phyloP scores from a whole-genome alignment of 2,888 invertebrate genomes.

The Drosophila paranaensis region DNA sequence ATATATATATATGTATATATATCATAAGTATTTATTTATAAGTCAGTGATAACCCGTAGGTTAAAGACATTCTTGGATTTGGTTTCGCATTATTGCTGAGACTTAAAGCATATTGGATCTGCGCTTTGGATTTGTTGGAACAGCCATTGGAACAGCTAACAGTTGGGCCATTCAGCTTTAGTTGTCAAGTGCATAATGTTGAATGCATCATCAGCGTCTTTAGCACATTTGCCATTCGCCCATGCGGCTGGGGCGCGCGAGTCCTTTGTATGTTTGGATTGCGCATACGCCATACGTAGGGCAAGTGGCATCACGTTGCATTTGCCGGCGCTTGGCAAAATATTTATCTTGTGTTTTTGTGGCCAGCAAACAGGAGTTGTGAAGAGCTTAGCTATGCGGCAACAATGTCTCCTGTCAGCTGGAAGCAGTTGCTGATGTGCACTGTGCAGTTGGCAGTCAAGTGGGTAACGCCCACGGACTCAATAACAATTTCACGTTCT shows the following conservation, averaged over 20 bases:
- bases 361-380: constrained; percentile 38
- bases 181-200: constrained; percentile 29
- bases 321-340: constrained; percentile 38
- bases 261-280: constrained; percentile 40
- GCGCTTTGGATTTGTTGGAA: not conserved
- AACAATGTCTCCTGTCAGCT: constrained; percentile 37
- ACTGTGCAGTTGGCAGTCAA: constrained; percentile 24
- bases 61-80: not conserved
- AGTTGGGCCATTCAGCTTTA: constrained; percentile 39
- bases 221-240: constrained; percentile 21
- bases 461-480: constrained; percentile 34
- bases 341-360: constrained; percentile 52
- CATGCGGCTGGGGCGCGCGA: not conserved
- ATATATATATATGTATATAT: too few relatives aligned
- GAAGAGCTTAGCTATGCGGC: constrained; percentile 38
- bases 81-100: not conserved
- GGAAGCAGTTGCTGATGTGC: constrained; percentile 24
- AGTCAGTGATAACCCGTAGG: not conserved
- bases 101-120: constrained; percentile 3
- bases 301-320: constrained; percentile 38
- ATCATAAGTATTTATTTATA: too few relatives aligned
- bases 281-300: constrained; percentile 56
- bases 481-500: constrained; percentile 64
- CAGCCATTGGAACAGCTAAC: constrained; percentile 7
- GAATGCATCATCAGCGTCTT: constrained; percentile 54